These are phyloP conservation scores for Epirrita christyi DNA, from an alignment of 2,888 invertebrate species.

Conservation along the genomic window DNA sequence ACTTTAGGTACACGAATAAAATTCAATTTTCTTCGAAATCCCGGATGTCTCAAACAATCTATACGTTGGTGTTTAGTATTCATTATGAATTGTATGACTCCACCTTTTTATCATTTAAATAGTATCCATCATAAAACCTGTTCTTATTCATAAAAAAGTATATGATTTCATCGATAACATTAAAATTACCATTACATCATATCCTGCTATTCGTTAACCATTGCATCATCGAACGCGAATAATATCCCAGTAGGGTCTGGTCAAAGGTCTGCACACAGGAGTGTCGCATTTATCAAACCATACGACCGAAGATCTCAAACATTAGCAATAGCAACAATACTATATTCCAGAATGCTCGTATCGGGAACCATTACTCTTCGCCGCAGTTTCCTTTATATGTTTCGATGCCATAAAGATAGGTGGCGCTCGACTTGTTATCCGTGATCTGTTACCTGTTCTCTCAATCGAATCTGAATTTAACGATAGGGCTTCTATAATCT, in stretches of 20 bases:
- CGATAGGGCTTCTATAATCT: conserved; percentile 54
- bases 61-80: too few relatives aligned
- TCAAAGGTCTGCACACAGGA: conserved; percentile 56
- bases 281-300: conserved; percentile 66
- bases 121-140: conserved; percentile 6
- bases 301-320: conserved; percentile 59
- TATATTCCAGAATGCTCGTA: conserved; percentile 73
- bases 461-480: conserved; percentile 66
- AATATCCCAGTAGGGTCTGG: conserved; percentile 52
- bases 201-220: conserved; percentile 2
- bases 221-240: conserved; percentile 46
- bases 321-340: conserved; percentile 67
- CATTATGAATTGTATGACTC: too few relatives aligned
- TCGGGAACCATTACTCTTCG: conserved; percentile 74
- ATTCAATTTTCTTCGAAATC: too few relatives aligned
- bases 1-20: too few relatives aligned
- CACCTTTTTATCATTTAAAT: too few relatives aligned
- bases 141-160: too few relatives aligned
- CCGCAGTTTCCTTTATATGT: conserved; percentile 75
- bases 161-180: background rate
- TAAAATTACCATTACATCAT: background rate
- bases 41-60: too few relatives aligned
- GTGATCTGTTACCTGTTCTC: conserved; percentile 67
- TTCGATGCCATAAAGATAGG: conserved; percentile 77
- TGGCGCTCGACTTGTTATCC: conserved; percentile 64